A percentile compares a stretch with the other conserved stretches of the same genome.
phyloP scores from a whole-genome alignment of 2,888 invertebrate species.

The Dermolepida albohirtum region DNA sequence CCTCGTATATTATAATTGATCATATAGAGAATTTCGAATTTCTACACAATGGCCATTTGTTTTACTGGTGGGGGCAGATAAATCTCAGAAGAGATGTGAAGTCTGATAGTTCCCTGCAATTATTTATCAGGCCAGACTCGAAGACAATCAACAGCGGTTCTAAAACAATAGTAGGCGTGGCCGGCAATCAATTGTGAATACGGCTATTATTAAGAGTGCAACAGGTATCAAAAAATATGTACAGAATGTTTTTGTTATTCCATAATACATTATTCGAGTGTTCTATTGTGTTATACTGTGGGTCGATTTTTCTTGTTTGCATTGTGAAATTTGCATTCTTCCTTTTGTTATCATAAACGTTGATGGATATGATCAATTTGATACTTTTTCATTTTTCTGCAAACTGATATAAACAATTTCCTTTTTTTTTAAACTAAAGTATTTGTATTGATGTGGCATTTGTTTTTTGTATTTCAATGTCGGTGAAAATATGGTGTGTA shows the following conservation, averaged over 20 bases:
- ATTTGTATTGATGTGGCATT: too few relatives aligned
- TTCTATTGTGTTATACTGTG: conserved; percentile 38
- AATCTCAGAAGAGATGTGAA: conserved; percentile 59
- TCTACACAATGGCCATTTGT: conserved; percentile 56
- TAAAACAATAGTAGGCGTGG: conserved; percentile 65
- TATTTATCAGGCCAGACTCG: conserved; percentile 61
- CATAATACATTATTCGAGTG: conserved; percentile 39
- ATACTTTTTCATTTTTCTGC: conserved; percentile 1
- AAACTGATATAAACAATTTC: not conserved
- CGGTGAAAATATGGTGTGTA: too few relatives aligned
- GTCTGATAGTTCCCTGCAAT: conserved; percentile 60
- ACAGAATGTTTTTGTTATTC: conserved; percentile 42
- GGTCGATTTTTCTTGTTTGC: conserved; percentile 28
- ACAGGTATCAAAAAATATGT: conserved; percentile 46
- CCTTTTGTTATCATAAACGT: conserved; percentile 21
- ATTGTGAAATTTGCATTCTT: conserved; percentile 26
- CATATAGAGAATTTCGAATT: conserved; percentile 45
- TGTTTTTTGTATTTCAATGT: too few relatives aligned
- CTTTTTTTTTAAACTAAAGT: too few relatives aligned
- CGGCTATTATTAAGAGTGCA: conserved; percentile 60
- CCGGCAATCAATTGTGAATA: conserved; percentile 63
- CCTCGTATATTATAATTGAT: conserved; percentile 40
- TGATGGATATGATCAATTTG: conserved; percentile 20
- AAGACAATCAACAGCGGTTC: conserved; percentile 64
- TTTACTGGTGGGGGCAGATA: conserved; percentile 53